Percentiles rank a stretch among this genome's conserved stretches.
These are phyloP conservation scores for Macaria notata DNA, from an alignment of 2,888 invertebrate species.

Conservation along the genomic window DNA sequence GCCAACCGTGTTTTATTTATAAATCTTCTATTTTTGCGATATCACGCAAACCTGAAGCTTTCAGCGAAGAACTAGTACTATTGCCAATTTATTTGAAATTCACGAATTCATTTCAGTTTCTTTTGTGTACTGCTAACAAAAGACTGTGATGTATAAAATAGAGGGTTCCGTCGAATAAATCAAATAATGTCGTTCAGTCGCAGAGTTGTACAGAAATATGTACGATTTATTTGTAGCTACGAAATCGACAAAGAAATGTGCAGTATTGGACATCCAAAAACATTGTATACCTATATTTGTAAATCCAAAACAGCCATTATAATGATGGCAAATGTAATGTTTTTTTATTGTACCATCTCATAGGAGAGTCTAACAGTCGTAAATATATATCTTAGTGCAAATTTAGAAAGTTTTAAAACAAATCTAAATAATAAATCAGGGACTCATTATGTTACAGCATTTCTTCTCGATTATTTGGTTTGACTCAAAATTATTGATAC, in stretches of 20 bases:
- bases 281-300: too few species aligned
- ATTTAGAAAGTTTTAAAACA: too few species aligned
- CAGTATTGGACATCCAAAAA: too few species aligned
- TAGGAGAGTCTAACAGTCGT: too few species aligned
- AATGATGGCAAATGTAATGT: too few species aligned
- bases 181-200: slow-evolving; percentile 60
- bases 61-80: slow-evolving; percentile 13
- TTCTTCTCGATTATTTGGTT: too few species aligned
- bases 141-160: slow-evolving; percentile 35
- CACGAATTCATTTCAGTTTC: slow-evolving; percentile 19
- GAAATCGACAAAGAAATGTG: slow-evolving; percentile 44
- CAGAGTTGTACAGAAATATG: slow-evolving; percentile 60
- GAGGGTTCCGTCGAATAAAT: slow-evolving; percentile 54
- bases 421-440: too few species aligned
- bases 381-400: too few species aligned
- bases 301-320: too few species aligned
- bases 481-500: too few species aligned
- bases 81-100: slow-evolving; percentile 27
- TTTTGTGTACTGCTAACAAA: slow-evolving; percentile 27
- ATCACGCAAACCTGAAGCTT: slow-evolving; percentile 10
- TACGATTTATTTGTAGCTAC: slow-evolving; percentile 54
- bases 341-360: too few species aligned
- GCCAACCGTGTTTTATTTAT: background rate
- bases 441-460: too few species aligned
- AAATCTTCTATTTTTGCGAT: background rate